Evolutionary conservation across 2,888 invertebrate species (phyloP), one percentile per base, ranked within the genome.

Genomic region (Blastobasis lacticolella): DNA sequence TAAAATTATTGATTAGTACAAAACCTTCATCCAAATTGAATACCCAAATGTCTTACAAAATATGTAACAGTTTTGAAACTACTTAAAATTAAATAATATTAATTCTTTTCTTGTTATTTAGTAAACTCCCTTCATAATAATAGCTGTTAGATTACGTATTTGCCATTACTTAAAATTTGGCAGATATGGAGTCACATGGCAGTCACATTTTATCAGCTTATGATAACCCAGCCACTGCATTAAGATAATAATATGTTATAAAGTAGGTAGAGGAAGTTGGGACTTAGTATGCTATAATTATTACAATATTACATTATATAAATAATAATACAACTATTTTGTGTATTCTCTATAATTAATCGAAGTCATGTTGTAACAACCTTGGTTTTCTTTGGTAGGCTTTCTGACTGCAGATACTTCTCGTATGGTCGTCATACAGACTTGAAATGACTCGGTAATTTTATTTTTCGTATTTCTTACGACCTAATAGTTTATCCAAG

Each of bases 171-270:
- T 68, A 70, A 64, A 71, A 78, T 79, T 83, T 69, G 66, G 74
- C 70, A 66, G 83, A 84, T 81, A 85, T 74, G 76, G 76, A 76
- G 82, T 81, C 85, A 81, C 84, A 82, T 81, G 83, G 79, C 84
- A 83, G 82, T 78, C 79, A 75, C 57, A 51, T 67, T 77, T 72
- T 85, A 86, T 86, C 85, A 78, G 67, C 68, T 70, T 65, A 65
- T 66, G 87, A 88, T 88, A 88, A 86, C 81, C 84, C 81, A 76
- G 77, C 76, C 78, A 77, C 70, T 82, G 78, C 78, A 80, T 78
- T 78, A 75, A 76, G 85, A 86, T 86, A 86, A 82, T 73, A 76
- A 73, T 23, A 23, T 23, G 23, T 23, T 23, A 23, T 23, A 23
- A 23, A 23, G 23, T 23, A 23, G 23, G 78, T 67, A 66, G 68